Percentiles rank a stretch among this genome's conserved stretches.
Evolutionary conservation across 2,888 invertebrate species (phyloP).

Genomic region (Stramonita haemastoma): DNA sequence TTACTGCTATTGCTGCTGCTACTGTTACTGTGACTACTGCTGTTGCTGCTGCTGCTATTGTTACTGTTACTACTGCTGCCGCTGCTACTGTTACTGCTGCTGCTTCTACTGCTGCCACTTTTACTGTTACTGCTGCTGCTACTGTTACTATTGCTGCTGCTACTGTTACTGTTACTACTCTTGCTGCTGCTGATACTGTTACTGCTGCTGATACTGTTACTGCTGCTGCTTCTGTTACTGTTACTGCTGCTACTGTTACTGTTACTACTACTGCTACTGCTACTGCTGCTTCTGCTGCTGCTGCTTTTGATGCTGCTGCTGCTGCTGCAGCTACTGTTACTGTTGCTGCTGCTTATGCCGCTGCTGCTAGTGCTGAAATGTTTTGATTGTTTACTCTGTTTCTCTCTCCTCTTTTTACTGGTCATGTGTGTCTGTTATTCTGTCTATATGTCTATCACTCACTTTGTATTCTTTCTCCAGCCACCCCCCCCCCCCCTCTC

Average conservation of each 20-base stretch:
- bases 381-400: background rate
- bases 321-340: too few species aligned
- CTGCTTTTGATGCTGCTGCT: too few species aligned
- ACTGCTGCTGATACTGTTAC: background rate
- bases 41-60: too few species aligned
- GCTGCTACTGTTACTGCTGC: background rate
- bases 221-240: background rate
- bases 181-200: background rate
- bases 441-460: background rate
- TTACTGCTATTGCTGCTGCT: background rate
- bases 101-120: background rate
- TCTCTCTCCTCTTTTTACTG: background rate
- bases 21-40: background rate
- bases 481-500: background rate
- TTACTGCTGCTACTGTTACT: too few species aligned
- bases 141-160: background rate
- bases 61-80: background rate
- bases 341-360: background rate
- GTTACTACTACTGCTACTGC: too few species aligned
- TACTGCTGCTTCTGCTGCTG: too few species aligned
- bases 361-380: background rate
- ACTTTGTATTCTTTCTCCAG: background rate
- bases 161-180: background rate
- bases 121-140: background rate
- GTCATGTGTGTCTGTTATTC: background rate